Conservation (phyloP, 2,113 vertebrate genomes). For the Amphiprion percula region DNA sequence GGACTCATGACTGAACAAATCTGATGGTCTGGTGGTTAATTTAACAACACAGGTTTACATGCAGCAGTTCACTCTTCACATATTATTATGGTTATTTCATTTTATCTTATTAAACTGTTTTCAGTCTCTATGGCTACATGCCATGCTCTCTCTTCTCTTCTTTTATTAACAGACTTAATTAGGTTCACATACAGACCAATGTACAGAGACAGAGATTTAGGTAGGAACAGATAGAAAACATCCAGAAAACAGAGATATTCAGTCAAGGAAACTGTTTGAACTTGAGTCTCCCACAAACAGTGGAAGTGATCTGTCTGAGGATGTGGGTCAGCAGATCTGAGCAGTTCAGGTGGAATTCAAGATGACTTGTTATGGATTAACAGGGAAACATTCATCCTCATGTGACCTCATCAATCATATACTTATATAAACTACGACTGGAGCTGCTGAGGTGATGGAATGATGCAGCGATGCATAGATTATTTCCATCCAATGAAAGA, state of each 20-base stretch:
- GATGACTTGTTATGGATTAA: slow-evolving; percentile 17
- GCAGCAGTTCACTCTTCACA: background rate
- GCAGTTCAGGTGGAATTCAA: slow-evolving; percentile 4
- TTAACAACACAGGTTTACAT: background rate
- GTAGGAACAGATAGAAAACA: background rate
- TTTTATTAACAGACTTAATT: slow-evolving; percentile 7
- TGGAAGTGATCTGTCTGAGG: slow-evolving; percentile 1
- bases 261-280: too few species aligned
- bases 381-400: background rate
- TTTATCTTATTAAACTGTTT: background rate
- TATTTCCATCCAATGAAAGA: background rate
- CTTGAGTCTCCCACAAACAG: background rate
- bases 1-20: background rate
- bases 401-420: slow-evolving; percentile 13
- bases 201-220: background rate
- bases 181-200: background rate
- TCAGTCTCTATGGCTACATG: slow-evolving; percentile 23
- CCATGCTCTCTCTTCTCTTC: background rate
- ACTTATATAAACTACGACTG: background rate
- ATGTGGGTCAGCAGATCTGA: slow-evolving; percentile 3
- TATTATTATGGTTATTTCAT: background rate
- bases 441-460: slow-evolving; percentile 9
- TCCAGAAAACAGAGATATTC: background rate
- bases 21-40: background rate
- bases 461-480: background rate